Percentiles rank a stretch among this genome's conserved stretches.
Evolutionary conservation across 2,888 invertebrate genomes (phyloP).

Genomic region (Spilosoma lubricipeda): DNA sequence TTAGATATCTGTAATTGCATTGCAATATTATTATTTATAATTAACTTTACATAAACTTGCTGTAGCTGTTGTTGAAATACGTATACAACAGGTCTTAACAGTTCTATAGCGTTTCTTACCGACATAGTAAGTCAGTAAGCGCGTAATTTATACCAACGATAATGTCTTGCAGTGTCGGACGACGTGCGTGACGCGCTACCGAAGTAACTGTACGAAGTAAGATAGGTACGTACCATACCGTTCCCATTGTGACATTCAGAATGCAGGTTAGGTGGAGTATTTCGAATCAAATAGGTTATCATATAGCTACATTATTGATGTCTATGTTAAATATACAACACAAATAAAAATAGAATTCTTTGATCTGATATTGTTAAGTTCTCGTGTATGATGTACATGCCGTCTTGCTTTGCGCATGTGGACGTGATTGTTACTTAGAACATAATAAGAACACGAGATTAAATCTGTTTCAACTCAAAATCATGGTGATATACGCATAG

Average conservation of each 20-base stretch:
- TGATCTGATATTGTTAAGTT: not conserved
- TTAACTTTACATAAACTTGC: not conserved
- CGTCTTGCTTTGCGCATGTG: not conserved
- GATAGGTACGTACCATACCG: constrained; percentile 21
- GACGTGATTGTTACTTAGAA: not conserved
- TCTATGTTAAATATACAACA: not conserved
- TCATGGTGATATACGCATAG: not conserved
- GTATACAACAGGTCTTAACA: constrained; percentile 5
- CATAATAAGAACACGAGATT: not conserved
- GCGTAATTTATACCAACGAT: constrained; percentile 24
- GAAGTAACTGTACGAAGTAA: constrained; percentile 43
- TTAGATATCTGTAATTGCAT: not conserved
- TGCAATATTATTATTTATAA: not conserved
- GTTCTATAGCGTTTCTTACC: not conserved
- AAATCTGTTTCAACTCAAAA: not conserved
- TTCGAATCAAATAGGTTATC: not conserved
- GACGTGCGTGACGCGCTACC: constrained; percentile 45
- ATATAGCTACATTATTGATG: not conserved
- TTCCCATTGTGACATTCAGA: constrained; percentile 23
- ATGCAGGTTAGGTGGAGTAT: not conserved
- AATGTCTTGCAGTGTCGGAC: constrained; percentile 27
- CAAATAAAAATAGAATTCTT: not conserved
- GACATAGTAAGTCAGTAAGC: constrained; percentile 10
- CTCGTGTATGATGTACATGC: not conserved
- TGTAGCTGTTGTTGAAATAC: not conserved